Base-by-base conservation (phyloP, 2,113 vertebrate genomes). In the Charadrius vociferus region DNA sequence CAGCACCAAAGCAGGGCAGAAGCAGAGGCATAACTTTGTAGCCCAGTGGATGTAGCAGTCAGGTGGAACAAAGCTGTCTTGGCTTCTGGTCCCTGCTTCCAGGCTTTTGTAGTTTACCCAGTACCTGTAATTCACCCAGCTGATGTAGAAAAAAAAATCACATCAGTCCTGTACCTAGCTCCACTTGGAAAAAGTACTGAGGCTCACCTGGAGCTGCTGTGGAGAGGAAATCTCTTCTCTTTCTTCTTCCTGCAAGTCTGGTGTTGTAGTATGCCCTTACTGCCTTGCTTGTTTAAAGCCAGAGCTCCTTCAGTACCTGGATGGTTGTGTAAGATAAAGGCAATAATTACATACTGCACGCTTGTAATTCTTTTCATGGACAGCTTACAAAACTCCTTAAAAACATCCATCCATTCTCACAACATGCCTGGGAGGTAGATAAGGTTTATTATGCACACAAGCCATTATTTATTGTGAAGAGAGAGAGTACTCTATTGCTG, bases 361-460 rank as follows among this genome's bases (percentile, higher is more conserved):
- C 55, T 91, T 80, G 81, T 95, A 91, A 81, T 62, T 71, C 45
- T 84, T 89, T 94, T 86, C 52, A 71, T 68, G 53, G 74, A 24
- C n/a, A 74, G 86, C 71, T 94, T 95, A 74, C 89, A 90, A 82
- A 96, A 85, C 89, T 93, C 56, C 87, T 88, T 96, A 62, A 83
- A 92, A 96, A 84, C 81, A 50, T 53, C 81, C 77, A 89, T 88
- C 71, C 58, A 67, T 92, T 90, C 86, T 95, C 72, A 89, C 70
- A 86, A 47, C 63, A 55, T 67, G 89, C 84, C 92, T 94, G 58
- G 62, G 61, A 86, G 93, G 83, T 36, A 80, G 68, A 67, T 86
- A 82, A 88, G 94, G 30, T 63, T 91, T 94, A 37, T 88, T 96
- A 67, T 88, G 52, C 50, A 86, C 43, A 83, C 34, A 94, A 92